phyloP scores from a whole-genome alignment of 2,113 vertebrate species.

The Butorides virescens region DNA sequence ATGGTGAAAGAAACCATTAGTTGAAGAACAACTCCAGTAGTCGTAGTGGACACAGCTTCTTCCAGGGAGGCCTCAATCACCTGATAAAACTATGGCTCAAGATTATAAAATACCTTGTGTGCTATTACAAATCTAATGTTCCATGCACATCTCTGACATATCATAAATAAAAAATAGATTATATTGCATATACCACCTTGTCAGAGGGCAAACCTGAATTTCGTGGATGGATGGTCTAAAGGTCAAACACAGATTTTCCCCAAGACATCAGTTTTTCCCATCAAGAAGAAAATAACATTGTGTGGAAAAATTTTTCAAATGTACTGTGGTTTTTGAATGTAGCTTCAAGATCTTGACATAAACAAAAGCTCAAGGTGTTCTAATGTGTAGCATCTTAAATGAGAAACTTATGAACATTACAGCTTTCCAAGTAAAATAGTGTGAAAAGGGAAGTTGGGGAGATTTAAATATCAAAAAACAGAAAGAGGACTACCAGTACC shows the following conservation, averaged over 20 bases:
- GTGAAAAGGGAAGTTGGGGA: background rate
- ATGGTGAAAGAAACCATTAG: background rate
- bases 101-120: background rate
- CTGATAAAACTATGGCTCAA: background rate
- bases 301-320: constrained; percentile 9
- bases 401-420: background rate
- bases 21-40: background rate
- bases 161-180: background rate
- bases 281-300: background rate
- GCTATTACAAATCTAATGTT: background rate
- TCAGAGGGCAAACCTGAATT: background rate
- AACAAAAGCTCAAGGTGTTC: background rate
- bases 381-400: constrained; percentile 4
- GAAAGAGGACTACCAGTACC: background rate
- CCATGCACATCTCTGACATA: background rate
- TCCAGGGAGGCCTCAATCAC: background rate
- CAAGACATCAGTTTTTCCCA: background rate
- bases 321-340: background rate
- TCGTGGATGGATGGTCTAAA: background rate
- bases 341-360: background rate
- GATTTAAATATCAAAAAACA: constrained; percentile 35
- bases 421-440: background rate
- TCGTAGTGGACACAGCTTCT: background rate
- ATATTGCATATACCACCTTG: background rate
- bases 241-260: background rate